Percentiles rank a stretch among this genome's conserved stretches.
Conservation (phyloP, 2,797 vertebrate species). For the Spinibarbus caldwelli region DNA sequence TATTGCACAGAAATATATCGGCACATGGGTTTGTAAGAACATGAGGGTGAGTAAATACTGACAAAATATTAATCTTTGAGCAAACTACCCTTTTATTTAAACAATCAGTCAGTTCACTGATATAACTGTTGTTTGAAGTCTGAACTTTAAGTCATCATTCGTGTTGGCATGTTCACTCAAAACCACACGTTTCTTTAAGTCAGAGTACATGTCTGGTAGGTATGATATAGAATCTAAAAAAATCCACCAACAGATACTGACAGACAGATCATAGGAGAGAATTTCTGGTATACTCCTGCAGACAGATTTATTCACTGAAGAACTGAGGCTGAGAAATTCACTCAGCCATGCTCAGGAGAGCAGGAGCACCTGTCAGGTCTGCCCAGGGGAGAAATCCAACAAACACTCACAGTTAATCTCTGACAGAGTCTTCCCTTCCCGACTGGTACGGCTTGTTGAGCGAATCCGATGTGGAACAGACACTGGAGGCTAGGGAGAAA, state of each 20-base stretch:
- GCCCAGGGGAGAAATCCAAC: conserved; percentile 17
- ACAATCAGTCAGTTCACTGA: not conserved
- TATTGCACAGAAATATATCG: not conserved
- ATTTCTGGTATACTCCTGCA: conserved; percentile 12
- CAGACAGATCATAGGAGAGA: conserved; percentile 26
- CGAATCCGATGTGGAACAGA: conserved; percentile 86
- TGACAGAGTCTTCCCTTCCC: conserved; percentile 88
- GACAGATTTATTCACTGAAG: conserved; percentile 20
- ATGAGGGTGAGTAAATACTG: not conserved
- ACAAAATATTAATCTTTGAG: not conserved
- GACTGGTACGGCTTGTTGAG: conserved; percentile 83
- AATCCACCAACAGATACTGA: not conserved
- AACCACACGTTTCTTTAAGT: conserved; percentile 3
- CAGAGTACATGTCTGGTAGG: not conserved
- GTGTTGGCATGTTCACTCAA: not conserved
- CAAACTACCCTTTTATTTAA: not conserved
- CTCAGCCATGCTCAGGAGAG: conserved; percentile 27
- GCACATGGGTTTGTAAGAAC: too few species aligned
- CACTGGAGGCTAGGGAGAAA: conserved; percentile 75
- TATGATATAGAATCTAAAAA: not conserved
- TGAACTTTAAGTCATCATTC: not conserved
- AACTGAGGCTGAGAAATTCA: conserved; percentile 32
- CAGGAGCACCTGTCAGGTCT: conserved; percentile 16
- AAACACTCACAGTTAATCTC: conserved; percentile 87
- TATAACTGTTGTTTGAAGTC: not conserved